phyloP scores from a whole-genome alignment of 1,140 invertebrate genomes.

The Atta cephalotes region DNA sequence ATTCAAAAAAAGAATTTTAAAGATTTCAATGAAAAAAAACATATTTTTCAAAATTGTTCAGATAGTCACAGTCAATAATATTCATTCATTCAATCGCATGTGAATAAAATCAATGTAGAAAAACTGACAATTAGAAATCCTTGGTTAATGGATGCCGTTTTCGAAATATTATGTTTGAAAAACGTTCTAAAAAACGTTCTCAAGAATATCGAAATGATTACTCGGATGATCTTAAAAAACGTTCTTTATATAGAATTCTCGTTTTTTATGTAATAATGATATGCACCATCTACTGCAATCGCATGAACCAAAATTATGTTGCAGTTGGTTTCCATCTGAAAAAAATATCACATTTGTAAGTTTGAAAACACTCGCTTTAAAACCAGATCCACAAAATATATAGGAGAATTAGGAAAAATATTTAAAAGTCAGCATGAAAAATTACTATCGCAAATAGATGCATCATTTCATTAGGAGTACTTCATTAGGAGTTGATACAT shows the following conservation, averaged over 20 bases:
- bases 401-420: constrained; percentile 74
- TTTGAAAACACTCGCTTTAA: constrained; percentile 62
- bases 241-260: too few species aligned
- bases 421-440: constrained; percentile 39
- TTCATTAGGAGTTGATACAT: constrained; percentile 76
- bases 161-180: not conserved
- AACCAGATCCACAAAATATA: constrained; percentile 64
- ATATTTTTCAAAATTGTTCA: not conserved
- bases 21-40: not conserved
- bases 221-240: too few species aligned
- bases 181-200: not conserved
- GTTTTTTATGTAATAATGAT: too few species aligned
- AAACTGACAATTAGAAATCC: constrained; percentile 71
- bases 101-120: not conserved
- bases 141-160: constrained; percentile 63
- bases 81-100: not conserved
- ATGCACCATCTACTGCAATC: not conserved
- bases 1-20: constrained; percentile 10
- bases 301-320: constrained; percentile 64
- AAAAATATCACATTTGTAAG: not conserved
- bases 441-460: not conserved
- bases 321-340: not conserved
- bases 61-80: constrained; percentile 74
- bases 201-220: too few species aligned
- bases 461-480: constrained; percentile 69